Evolutionary conservation across 2,888 invertebrate genomes (phyloP).

Genomic region (Hypercompe scribonia): DNA sequence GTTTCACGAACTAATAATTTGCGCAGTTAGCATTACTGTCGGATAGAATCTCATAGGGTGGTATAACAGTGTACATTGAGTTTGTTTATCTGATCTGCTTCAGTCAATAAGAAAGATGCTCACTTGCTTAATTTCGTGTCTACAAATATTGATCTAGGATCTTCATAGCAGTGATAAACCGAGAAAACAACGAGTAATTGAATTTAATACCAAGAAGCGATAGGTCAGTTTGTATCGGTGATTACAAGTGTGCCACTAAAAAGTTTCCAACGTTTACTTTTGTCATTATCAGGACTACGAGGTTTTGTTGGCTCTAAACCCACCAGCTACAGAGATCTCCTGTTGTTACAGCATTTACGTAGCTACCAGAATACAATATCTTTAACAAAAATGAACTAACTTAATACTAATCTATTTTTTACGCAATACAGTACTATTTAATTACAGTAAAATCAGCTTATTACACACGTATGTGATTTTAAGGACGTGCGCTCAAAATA

Average conservation of each 20-base stretch:
- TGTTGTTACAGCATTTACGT: constrained; percentile 63
- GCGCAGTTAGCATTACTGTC: constrained; percentile 31
- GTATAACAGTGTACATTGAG: constrained; percentile 46
- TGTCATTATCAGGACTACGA: constrained; percentile 65
- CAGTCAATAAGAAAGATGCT: constrained; percentile 56
- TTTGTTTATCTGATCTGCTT: constrained; percentile 51
- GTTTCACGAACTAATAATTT: constrained; percentile 50
- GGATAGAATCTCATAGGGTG: constrained; percentile 44
- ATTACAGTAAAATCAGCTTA: constrained; percentile 17
- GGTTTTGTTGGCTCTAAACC: constrained; percentile 25
- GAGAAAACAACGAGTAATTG: constrained; percentile 73
- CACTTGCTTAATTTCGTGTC: constrained; percentile 63
- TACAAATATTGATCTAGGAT: constrained; percentile 81
- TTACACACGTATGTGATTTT: constrained; percentile 17
- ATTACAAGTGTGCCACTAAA: constrained; percentile 75
- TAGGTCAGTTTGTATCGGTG: constrained; percentile 71
- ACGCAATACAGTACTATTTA: constrained; percentile 6
- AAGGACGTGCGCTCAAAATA: constrained; percentile 34
- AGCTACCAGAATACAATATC: constrained; percentile 68
- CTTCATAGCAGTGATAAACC: constrained; percentile 70
- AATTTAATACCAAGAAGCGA: constrained; percentile 67
- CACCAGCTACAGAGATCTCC: constrained; percentile 48
- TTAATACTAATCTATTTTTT: constrained; percentile 61
- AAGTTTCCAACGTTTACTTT: constrained; percentile 70
- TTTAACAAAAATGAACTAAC: constrained; percentile 23